A percentile compares a stretch with the other conserved stretches of the same genome.
Conservation (phyloP, 2,113 vertebrate species). For the Indicator indicator region DNA sequence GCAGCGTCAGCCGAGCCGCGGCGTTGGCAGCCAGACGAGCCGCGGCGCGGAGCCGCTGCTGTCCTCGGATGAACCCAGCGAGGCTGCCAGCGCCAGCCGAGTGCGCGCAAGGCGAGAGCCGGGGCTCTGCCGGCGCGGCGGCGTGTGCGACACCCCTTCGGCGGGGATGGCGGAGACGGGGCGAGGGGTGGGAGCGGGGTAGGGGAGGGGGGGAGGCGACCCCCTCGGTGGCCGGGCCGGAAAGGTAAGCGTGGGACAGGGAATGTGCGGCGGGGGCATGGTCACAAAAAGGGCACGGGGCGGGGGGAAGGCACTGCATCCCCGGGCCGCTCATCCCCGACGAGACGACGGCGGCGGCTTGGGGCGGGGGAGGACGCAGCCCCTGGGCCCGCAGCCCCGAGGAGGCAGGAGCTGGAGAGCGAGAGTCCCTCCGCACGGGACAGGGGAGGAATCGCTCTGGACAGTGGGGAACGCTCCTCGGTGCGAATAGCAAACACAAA, state of each 20-base stretch:
- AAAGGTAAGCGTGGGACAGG: conserved; percentile 41
- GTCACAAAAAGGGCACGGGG: background rate
- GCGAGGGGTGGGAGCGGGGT: background rate
- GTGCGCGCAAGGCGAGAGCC: conserved; percentile 25
- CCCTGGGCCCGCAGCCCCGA: background rate
- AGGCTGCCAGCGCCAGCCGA: conserved; percentile 46
- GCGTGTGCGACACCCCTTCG: background rate
- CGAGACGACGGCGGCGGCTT: background rate
- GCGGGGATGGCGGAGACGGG: background rate
- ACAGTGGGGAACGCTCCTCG: background rate
- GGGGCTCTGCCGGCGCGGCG: background rate
- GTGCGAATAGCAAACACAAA: background rate
- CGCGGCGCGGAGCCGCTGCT: conserved; percentile 44
- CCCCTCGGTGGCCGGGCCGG: background rate
- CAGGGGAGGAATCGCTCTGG: background rate
- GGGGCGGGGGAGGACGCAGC: background rate
- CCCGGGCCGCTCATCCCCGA: background rate
- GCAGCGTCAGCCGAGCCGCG: conserved; percentile 30
- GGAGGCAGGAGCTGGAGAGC: background rate
- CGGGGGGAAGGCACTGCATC: background rate
- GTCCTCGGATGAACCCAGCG: conserved; percentile 73
- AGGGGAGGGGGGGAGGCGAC: background rate
- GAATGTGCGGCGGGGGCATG: background rate
- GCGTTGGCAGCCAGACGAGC: conserved; percentile 48
- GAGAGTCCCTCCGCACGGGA: background rate